A percentile compares a stretch with the other conserved stretches of the same genome.
phyloP scores from a whole-genome alignment of 2,888 invertebrate genomes.

The Cantharis flavilabris region DNA sequence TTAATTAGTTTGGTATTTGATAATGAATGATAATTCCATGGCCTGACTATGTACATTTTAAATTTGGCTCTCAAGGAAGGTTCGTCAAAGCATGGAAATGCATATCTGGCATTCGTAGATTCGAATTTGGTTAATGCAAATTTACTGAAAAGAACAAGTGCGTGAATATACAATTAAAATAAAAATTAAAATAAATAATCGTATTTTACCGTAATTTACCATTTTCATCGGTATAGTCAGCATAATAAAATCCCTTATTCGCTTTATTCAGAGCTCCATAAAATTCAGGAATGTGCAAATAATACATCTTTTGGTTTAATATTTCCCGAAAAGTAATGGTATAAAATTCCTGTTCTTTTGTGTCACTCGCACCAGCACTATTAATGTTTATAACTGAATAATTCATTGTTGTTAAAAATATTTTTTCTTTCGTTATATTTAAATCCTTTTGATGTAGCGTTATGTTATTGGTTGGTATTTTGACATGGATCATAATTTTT shows the following conservation, averaged over 20 bases:
- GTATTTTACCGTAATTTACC: background rate
- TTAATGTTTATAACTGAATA: background rate
- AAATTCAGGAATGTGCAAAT: background rate
- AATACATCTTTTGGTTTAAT: background rate
- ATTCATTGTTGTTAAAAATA: background rate
- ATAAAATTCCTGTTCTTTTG: background rate
- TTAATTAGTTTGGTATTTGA: slow-evolving; percentile 32
- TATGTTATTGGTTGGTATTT: background rate
- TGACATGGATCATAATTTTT: background rate
- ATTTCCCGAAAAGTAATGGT: background rate
- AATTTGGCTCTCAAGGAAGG: slow-evolving; percentile 55
- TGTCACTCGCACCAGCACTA: background rate
- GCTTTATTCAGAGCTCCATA: background rate
- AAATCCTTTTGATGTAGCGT: background rate
- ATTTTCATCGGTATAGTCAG: background rate
- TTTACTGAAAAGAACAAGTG: slow-evolving; percentile 40
- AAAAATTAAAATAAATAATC: background rate
- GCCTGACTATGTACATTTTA: slow-evolving; percentile 64
- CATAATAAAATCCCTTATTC: background rate
- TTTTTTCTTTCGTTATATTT: background rate
- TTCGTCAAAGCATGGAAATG: slow-evolving; percentile 78
- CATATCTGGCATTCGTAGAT: slow-evolving; percentile 65
- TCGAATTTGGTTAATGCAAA: slow-evolving; percentile 69
- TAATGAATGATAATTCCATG: slow-evolving; percentile 35
- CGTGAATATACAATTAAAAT: no score